phyloP scores from a whole-genome alignment of 2,113 vertebrate genomes.

The Fregata magnificens region DNA sequence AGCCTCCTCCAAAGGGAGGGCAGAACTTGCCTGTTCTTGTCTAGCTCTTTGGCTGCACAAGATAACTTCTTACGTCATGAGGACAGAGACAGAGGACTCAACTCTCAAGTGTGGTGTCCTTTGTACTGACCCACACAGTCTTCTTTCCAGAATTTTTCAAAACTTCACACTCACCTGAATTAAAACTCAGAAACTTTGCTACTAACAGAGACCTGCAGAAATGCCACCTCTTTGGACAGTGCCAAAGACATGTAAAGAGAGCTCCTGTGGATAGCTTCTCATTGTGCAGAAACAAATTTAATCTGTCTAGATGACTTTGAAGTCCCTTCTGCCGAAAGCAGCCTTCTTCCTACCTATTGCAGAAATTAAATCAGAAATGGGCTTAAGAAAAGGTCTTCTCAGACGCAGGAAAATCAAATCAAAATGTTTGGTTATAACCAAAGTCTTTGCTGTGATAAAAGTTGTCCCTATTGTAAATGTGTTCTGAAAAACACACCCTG shows the following conservation, averaged over 20 bases:
- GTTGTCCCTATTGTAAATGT: background rate
- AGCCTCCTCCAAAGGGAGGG: background rate
- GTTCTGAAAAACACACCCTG: background rate
- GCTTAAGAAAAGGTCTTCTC: background rate
- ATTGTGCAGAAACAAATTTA: background rate
- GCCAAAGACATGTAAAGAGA: background rate
- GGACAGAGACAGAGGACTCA: background rate
- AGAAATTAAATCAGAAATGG: background rate
- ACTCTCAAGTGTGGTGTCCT: background rate
- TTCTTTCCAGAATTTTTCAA: background rate
- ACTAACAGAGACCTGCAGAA: background rate
- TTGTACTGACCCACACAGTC: background rate
- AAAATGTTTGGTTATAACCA: background rate
- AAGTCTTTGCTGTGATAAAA: background rate
- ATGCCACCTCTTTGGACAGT: background rate
- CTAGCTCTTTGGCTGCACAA: background rate
- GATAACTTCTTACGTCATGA: background rate
- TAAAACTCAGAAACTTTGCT: background rate
- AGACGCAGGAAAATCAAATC: background rate
- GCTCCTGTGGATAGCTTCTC: background rate
- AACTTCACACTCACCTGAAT: background rate
- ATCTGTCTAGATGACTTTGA: background rate
- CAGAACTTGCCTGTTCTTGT: background rate
- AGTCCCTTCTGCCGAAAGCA: background rate
- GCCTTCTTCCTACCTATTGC: background rate